A percentile compares a stretch with the other conserved stretches of the same genome.
Evolutionary conservation across 2,888 invertebrate genomes (phyloP).

Genomic region (Caenorhabditis macrosperma): DNA sequence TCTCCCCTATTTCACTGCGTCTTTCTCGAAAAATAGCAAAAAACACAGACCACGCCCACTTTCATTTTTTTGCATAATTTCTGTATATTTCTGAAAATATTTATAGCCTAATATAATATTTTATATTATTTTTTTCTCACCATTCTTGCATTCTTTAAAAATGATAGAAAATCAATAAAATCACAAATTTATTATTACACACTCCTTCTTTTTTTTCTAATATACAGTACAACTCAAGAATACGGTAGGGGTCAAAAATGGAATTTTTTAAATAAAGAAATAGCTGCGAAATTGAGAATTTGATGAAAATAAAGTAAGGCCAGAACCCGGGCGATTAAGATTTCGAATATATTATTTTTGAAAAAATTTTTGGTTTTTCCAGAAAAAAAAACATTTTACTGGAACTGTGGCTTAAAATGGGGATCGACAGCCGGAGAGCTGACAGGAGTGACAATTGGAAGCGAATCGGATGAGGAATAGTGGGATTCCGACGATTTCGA

Average conservation of each 20-base stretch:
- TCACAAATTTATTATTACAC: conserved; percentile 6
- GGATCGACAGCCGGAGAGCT: conserved; percentile 57
- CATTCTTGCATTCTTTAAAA: neutral
- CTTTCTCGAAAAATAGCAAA: too few relatives aligned
- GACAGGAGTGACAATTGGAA: conserved; percentile 65
- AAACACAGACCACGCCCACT: conserved; percentile 1
- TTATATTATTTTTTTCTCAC: neutral
- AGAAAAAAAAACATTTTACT: too few relatives aligned
- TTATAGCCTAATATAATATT: conserved; percentile 18
- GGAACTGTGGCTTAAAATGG: conserved; percentile 31
- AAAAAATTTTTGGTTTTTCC: too few relatives aligned
- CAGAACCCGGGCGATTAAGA: neutral
- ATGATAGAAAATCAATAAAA: neutral
- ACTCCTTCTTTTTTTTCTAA: neutral
- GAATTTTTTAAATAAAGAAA: too few relatives aligned
- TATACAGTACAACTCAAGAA: neutral
- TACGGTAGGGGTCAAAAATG: neutral
- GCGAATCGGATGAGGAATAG: conserved; percentile 61
- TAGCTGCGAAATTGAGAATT: too few relatives aligned
- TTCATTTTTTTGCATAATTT: conserved; percentile 18
- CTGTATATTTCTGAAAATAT: conserved; percentile 29
- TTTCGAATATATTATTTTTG: too few relatives aligned
- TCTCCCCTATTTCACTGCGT: neutral
- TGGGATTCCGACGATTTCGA: conserved; percentile 40
- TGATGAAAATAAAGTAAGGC: too few relatives aligned